A percentile compares a stretch with the other conserved stretches of the same genome.
Evolutionary conservation across 2,797 vertebrate genomes (phyloP).

Genomic region (Tenualosa thibaudeaui): DNA sequence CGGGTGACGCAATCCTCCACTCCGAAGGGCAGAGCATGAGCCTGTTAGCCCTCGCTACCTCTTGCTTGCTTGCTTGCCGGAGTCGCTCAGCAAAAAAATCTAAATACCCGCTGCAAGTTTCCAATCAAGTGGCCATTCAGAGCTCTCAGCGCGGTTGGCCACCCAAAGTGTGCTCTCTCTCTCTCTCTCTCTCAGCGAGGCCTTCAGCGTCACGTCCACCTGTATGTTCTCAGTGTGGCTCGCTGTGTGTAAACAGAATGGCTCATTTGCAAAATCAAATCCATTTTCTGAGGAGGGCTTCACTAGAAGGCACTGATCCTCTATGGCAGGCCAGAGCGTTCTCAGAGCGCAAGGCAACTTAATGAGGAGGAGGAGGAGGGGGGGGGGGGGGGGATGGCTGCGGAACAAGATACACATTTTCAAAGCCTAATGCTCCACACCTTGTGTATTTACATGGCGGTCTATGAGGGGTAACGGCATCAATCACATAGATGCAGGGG

Average conservation of each 20-base stretch:
- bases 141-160: neutral
- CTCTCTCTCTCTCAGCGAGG: neutral
- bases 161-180: slow-evolving; percentile 17
- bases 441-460: slow-evolving; percentile 53
- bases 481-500: slow-evolving; percentile 37
- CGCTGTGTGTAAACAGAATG: slow-evolving; percentile 39
- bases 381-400: neutral
- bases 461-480: slow-evolving; percentile 63
- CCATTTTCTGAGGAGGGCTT: slow-evolving; percentile 38
- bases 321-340: slow-evolving; percentile 18
- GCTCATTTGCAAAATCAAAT: slow-evolving; percentile 45
- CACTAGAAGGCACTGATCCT: neutral
- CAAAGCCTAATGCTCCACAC: slow-evolving; percentile 22
- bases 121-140: slow-evolving; percentile 16
- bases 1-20: slow-evolving; percentile 42
- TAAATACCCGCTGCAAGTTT: neutral
- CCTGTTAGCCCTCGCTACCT: no score
- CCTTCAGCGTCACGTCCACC: neutral
- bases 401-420: slow-evolving; percentile 44
- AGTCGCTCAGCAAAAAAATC: no score
- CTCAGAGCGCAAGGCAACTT: neutral
- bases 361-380: neutral
- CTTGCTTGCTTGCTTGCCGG: neutral
- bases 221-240: slow-evolving; percentile 32
- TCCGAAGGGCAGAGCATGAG: neutral